Conservation (phyloP, 2,888 invertebrate species). For the Stomorhina lunata region DNA sequence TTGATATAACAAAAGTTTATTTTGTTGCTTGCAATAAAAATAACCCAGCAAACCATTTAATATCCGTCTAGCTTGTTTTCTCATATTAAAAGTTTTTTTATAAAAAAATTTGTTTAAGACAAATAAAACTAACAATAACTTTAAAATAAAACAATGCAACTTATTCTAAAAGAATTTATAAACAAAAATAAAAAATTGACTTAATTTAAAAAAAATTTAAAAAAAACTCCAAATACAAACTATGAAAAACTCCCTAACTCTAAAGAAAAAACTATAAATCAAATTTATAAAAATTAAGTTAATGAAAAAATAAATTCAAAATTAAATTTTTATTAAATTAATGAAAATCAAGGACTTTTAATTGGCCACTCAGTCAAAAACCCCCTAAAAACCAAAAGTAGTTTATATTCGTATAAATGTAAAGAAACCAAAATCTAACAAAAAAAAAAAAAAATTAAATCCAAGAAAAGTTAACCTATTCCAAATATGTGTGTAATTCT, state of each 20-base stretch:
- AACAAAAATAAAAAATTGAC: not conserved
- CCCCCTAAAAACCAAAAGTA: no score
- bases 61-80: no score
- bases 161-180: constrained; percentile 57
- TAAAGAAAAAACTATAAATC: constrained; percentile 39
- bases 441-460: constrained; percentile 1
- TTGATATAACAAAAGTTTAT: no score
- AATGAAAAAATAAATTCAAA: not conserved
- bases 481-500: constrained; percentile 53
- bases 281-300: constrained; percentile 53
- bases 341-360: constrained; percentile 48
- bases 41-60: not conserved
- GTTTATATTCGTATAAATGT: constrained; percentile 46
- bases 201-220: constrained; percentile 28
- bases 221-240: constrained; percentile 1
- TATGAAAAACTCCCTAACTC: not conserved
- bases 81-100: not conserved
- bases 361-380: constrained; percentile 50
- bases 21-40: no score
- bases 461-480: constrained; percentile 38
- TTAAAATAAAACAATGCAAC: constrained; percentile 20
- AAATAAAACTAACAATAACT: not conserved
- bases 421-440: constrained; percentile 11
- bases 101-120: not conserved
- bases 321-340: constrained; percentile 30